Percentiles rank a stretch among this genome's conserved stretches.
These are phyloP conservation scores for Plectrocnemia conspersa DNA, from an alignment of 1,140 invertebrate species.

Conservation along the genomic window DNA sequence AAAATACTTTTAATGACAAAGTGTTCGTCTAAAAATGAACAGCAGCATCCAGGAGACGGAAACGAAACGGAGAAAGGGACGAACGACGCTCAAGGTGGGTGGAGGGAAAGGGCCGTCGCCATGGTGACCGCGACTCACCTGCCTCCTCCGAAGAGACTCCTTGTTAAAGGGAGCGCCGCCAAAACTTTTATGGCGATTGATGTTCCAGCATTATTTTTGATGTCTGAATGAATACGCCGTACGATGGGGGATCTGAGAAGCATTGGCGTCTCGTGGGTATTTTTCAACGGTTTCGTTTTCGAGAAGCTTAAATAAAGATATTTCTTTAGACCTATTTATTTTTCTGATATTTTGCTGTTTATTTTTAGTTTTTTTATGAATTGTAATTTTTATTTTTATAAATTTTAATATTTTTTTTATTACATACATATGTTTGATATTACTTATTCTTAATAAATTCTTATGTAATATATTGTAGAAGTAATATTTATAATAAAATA, in stretches of 20 bases:
- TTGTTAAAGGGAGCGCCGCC: conserved; percentile 21
- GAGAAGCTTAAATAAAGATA: too few species aligned
- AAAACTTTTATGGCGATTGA: conserved; percentile 37
- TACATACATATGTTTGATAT: too few species aligned
- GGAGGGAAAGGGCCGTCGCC: conserved; percentile 39
- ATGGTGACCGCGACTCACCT: conserved; percentile 35
- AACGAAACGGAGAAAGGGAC: conserved; percentile 15
- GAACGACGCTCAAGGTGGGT: conserved; percentile 30
- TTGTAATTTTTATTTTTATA: too few species aligned
- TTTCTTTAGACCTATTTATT: too few species aligned
- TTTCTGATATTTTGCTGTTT: too few species aligned
- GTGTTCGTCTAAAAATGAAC: conserved; percentile 22
- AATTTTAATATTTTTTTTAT: too few species aligned
- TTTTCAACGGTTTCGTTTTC: too few species aligned
- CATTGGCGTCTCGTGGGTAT: conserved; percentile 10
- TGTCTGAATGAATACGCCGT: conserved; percentile 36
- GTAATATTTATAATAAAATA: too few species aligned
- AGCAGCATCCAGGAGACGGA: neutral
- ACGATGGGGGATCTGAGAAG: conserved; percentile 26
- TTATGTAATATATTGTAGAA: too few species aligned
- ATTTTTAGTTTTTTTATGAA: too few species aligned
- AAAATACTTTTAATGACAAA: conserved; percentile 23
- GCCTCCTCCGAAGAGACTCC: conserved; percentile 12
- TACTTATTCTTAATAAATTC: too few species aligned
- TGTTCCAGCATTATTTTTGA: conserved; percentile 37